phyloP scores from a whole-genome alignment of 1,140 invertebrate genomes.

The Drosophila ficusphila region DNA sequence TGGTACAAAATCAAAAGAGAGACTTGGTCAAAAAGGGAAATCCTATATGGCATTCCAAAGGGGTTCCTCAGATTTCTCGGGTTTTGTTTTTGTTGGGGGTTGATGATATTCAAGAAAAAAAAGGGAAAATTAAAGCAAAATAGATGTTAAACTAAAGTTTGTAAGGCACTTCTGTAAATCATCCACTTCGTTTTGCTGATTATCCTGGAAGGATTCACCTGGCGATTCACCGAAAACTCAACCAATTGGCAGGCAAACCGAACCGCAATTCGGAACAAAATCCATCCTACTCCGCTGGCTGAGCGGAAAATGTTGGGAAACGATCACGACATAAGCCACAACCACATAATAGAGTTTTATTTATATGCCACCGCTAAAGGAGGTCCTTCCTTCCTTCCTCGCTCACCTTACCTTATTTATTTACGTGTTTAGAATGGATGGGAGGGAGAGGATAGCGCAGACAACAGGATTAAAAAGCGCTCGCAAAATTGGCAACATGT shows the following conservation, averaged over 20 bases:
- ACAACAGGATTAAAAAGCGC: conserved; percentile 82
- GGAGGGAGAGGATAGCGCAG: conserved; percentile 37
- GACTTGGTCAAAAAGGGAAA: background rate
- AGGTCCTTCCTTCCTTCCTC: background rate
- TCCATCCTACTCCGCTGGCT: conserved; percentile 1
- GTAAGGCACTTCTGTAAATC: no score
- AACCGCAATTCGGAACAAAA: conserved; percentile 37
- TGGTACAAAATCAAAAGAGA: background rate
- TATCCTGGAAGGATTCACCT: no score
- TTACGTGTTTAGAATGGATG: background rate
- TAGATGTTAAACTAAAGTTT: background rate
- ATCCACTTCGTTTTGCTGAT: background rate
- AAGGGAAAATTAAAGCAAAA: background rate
- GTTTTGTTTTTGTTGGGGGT: background rate
- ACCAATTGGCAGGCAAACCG: conserved; percentile 35
- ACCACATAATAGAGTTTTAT: conserved; percentile 79
- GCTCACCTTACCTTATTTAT: background rate
- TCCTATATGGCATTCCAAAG: background rate
- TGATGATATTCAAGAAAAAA: background rate
- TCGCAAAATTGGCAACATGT: conserved; percentile 82
- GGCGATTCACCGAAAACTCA: conserved; percentile 19
- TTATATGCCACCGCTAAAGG: conserved; percentile 54
- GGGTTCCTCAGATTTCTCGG: background rate
- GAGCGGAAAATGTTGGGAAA: conserved; percentile 54
- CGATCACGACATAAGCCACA: conserved; percentile 73